phyloP scores from a whole-genome alignment of 1,140 invertebrate species.

The Bilobella aurantiaca region DNA sequence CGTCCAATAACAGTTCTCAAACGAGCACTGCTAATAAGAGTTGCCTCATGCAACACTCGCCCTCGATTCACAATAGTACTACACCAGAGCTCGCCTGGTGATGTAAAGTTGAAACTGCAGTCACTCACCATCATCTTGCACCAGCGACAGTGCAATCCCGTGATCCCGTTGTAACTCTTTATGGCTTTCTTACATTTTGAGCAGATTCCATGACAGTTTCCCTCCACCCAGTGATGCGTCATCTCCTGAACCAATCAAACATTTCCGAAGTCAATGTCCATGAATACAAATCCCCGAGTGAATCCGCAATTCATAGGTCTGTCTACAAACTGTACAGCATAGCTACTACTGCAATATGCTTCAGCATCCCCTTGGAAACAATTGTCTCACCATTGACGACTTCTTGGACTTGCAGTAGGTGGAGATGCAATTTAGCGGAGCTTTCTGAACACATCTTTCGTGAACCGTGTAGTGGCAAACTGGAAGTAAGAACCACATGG shows the following conservation, averaged over 20 bases:
- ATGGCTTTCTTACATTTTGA: conserved; percentile 90
- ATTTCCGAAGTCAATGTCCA: not conserved
- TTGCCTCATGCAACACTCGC: too few species aligned
- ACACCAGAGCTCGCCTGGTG: too few species aligned
- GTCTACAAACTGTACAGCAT: too few species aligned
- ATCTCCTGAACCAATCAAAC: conserved; percentile 46
- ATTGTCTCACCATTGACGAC: conserved; percentile 40
- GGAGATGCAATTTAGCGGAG: conserved; percentile 85
- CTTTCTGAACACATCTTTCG: conserved; percentile 89
- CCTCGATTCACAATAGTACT: too few species aligned
- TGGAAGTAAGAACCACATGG: too few species aligned
- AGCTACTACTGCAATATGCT: too few species aligned
- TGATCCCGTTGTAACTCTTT: conserved; percentile 86
- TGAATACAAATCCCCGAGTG: not conserved
- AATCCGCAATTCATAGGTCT: too few species aligned
- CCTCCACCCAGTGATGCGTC: conserved; percentile 92
- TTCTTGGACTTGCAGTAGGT: conserved; percentile 89
- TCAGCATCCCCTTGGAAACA: too few species aligned
- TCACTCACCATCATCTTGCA: conserved; percentile 83
- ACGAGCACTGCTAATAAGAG: too few species aligned
- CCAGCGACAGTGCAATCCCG: conserved; percentile 87
- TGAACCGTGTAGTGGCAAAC: conserved; percentile 98
- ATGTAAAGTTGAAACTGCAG: too few species aligned
- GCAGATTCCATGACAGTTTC: conserved; percentile 86
- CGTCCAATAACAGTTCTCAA: too few species aligned